These are phyloP conservation scores for Pseudopipra pipra DNA, from an alignment of 2,113 vertebrate genomes.

Conservation along the genomic window DNA sequence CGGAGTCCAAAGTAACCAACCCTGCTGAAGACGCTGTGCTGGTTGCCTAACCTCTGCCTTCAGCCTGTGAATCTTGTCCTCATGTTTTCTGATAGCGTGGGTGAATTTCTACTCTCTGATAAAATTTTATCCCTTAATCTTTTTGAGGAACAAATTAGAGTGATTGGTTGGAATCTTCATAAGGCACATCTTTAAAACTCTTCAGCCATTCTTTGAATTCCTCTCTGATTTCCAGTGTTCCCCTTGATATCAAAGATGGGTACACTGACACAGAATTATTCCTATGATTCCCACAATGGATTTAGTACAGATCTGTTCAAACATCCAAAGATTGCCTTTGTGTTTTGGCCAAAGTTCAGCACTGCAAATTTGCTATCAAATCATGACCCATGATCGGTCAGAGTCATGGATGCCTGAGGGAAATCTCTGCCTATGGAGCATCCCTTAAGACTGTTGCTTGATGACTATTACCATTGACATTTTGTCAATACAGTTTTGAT, in stretches of 20 bases:
- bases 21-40: background rate
- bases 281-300: background rate
- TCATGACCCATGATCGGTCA: background rate
- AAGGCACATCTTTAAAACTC: background rate
- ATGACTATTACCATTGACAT: background rate
- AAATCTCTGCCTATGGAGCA: background rate
- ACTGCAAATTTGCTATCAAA: background rate
- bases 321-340: background rate
- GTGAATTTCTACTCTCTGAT: background rate
- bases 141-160: background rate
- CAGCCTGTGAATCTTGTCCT: background rate
- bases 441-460: background rate
- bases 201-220: background rate
- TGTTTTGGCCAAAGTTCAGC: background rate
- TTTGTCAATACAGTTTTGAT: background rate
- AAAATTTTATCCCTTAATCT: background rate
- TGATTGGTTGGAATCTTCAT: background rate
- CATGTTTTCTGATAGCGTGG: background rate
- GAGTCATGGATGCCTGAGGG: background rate
- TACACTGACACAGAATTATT: background rate
- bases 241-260: background rate
- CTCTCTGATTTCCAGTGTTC: background rate
- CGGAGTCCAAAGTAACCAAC: background rate
- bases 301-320: background rate
- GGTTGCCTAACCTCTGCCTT: background rate